Evolutionary conservation across 2,797 vertebrate species (phyloP).

Genomic region (Mionectes olivaceus): DNA sequence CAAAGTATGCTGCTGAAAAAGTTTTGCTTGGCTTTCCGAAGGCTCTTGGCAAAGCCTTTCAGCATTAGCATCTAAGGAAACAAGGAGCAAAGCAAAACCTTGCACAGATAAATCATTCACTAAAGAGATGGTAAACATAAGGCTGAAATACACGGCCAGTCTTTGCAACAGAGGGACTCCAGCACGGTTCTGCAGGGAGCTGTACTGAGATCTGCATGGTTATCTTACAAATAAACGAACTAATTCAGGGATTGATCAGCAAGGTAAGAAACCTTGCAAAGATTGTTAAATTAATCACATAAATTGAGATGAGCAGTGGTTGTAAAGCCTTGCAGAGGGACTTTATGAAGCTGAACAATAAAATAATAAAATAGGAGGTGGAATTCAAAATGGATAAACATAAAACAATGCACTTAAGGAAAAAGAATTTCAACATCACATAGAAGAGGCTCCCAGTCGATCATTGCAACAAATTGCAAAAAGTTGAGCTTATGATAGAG

Average conservation of each 20-base stretch:
- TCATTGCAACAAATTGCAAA: not conserved
- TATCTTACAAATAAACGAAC: not conserved
- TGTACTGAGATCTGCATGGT: not conserved
- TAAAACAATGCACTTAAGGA: not conserved
- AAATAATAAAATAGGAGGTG: not conserved
- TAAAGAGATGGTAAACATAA: not conserved
- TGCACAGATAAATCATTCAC: not conserved
- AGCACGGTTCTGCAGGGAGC: not conserved
- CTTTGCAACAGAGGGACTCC: not conserved
- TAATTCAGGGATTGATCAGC: not conserved
- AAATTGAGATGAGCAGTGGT: not conserved
- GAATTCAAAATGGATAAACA: not conserved
- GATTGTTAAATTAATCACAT: not conserved
- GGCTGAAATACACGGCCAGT: not conserved
- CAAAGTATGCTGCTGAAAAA: not conserved
- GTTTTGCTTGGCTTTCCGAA: not conserved
- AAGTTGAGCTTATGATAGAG: not conserved
- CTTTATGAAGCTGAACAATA: not conserved
- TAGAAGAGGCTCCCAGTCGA: not conserved
- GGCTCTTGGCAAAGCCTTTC: not conserved
- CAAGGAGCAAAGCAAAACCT: not conserved
- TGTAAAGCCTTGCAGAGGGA: not conserved
- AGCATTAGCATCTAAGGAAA: not conserved
- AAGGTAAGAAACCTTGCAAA: not conserved
- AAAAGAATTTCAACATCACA: not conserved